Base-by-base conservation (phyloP, 2,113 vertebrate species). In the Motacilla alba region DNA sequence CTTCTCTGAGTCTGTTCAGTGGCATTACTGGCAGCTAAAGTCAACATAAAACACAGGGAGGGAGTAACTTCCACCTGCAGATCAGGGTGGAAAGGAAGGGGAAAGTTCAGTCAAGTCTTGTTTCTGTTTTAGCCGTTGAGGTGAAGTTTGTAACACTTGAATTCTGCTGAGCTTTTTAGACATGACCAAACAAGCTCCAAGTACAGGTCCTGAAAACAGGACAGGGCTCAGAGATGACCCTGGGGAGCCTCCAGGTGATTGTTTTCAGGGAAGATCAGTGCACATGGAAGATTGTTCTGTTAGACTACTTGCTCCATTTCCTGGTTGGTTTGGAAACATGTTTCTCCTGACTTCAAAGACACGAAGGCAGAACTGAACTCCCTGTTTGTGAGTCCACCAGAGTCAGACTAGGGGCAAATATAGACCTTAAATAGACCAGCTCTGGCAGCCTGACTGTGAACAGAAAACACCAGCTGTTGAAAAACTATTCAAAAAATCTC, bases 401-500 rank as follows among this genome's bases (percentile, higher is more conserved):
- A 79, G 77, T 87, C 70, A 91, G 47, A 95, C 79, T 56, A 56
- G 67, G 69, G 67, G 75, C n/a, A 91, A 94, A 90, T 89, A 91
- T 23, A 86, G 50, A 66, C 56, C 82, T 84, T 63, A 95, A 96
- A 94, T 33, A 96, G 94, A 94, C 37, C 7, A 59, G 82, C 63
- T 95, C 78, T 60, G 67, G 86, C 83, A 90, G 86, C 41, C 89
- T 90, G 66, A 83, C 83, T 84, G 75, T 58, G 70, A 96, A 63
- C 60, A 92, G 88, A 89, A 96, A 56, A 50, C 69, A 82, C 39
- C 97, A 96, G 89, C 95, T 85, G 46, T 55, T 88, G 76, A 77
- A 82, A 96, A 97, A 74, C 68, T 72, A 97, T 95, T 76, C 31
- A 63, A 78, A 92, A 96, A 70, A 93, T 91, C 80, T 81, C 28